Evolutionary conservation across 2,888 invertebrate species (phyloP).

Genomic region (Bembecia ichneumoniformis): DNA sequence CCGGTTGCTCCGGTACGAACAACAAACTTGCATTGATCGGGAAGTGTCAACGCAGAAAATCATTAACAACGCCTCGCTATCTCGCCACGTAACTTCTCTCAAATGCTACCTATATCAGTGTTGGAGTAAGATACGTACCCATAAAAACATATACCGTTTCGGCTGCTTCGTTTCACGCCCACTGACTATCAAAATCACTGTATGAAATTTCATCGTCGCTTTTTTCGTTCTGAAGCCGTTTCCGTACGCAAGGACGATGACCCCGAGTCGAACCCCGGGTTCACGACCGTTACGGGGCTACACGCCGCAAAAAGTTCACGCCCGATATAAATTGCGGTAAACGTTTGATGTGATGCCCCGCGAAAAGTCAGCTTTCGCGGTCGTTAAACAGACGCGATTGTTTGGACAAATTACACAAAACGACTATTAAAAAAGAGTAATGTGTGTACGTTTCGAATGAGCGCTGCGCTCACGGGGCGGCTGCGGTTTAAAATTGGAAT

Average conservation of each 20-base stretch:
- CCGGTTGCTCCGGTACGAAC: too few relatives aligned
- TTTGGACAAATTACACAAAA: background rate
- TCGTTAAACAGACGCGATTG: background rate
- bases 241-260: conserved; percentile 29
- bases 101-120: conserved; percentile 4
- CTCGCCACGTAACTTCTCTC: conserved; percentile 3
- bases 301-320: conserved; percentile 29
- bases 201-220: conserved; percentile 46
- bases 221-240: conserved; percentile 29
- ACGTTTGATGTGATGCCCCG: conserved; percentile 20
- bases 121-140: background rate
- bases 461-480: background rate
- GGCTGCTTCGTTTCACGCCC: conserved; percentile 26
- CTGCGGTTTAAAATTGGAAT: conserved; percentile 9
- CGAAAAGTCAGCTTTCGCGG: background rate
- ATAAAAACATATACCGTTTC: conserved; percentile 1
- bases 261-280: conserved; percentile 42
- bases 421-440: background rate
- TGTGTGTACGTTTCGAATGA: background rate
- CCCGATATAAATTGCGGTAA: conserved; percentile 26
- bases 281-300: conserved; percentile 46
- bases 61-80: background rate
- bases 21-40: too few relatives aligned
- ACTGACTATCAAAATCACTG: conserved; percentile 36
- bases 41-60: too few relatives aligned